Percentiles rank a stretch among this genome's conserved stretches.
These are phyloP conservation scores for Corydoras maculifer DNA, from an alignment of 2,113 vertebrate species.

Conservation along the genomic window DNA sequence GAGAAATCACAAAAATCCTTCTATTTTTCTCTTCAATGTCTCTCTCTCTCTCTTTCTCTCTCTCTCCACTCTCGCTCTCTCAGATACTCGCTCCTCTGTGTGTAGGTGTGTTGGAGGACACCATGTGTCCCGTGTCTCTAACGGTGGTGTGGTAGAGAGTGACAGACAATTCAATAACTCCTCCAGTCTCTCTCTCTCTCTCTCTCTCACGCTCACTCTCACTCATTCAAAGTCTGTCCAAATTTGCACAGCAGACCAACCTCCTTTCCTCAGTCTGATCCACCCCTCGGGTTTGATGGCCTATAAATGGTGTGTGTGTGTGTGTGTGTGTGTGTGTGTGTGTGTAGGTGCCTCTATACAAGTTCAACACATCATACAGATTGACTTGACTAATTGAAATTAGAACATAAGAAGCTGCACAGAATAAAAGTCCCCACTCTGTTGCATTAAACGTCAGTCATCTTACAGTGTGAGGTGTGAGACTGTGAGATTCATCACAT, in stretches of 20 bases:
- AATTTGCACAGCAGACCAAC: conserved; percentile 55
- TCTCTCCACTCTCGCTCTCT: conserved; percentile 37
- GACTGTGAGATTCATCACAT: too few relatives aligned
- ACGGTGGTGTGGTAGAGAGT: conserved; percentile 63
- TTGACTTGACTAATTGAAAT: too few relatives aligned
- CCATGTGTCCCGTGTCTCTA: conserved; percentile 66
- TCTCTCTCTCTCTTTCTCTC: conserved; percentile 28
- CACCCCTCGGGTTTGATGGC: conserved; percentile 30
- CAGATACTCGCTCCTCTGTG: conserved; percentile 50
- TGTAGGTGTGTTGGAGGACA: conserved; percentile 68
- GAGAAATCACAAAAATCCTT: conserved; percentile 56
- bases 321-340: not conserved
- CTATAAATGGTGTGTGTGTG: conserved; percentile 44
- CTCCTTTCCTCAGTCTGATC: conserved; percentile 45
- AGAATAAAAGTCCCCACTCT: too few relatives aligned
- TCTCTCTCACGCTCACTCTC: conserved; percentile 10
- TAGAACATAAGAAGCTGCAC: too few relatives aligned
- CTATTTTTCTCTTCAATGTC: conserved; percentile 42
- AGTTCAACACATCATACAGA: too few relatives aligned
- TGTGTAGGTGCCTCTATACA: not conserved
- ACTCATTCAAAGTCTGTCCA: conserved; percentile 40
- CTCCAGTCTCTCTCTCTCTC: conserved; percentile 25
- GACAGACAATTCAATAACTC: conserved; percentile 49
- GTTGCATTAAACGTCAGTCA: too few relatives aligned
- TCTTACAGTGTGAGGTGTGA: too few relatives aligned